A percentile compares a stretch with the other conserved stretches of the same genome.
These are phyloP conservation scores for Thyatira batis DNA, from an alignment of 2,888 invertebrate genomes.

Conservation along the genomic window DNA sequence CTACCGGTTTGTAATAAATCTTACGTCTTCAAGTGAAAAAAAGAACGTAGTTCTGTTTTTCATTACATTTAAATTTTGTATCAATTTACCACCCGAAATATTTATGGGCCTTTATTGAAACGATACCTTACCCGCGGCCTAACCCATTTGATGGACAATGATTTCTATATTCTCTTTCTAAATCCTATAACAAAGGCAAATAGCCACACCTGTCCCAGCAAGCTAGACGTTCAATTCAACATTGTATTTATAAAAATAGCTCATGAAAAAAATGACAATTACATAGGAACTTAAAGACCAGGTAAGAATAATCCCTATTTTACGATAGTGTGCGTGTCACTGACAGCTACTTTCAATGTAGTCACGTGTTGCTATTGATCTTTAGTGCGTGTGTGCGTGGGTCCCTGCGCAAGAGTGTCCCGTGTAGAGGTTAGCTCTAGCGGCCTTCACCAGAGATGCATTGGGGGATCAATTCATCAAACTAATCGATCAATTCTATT, in stretches of 20 bases:
- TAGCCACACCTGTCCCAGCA: constrained; percentile 41
- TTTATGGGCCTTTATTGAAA: too few species aligned
- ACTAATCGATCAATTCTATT: constrained; percentile 38
- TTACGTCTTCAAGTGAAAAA: too few species aligned
- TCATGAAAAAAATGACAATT: constrained; percentile 61
- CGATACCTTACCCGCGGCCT: too few species aligned
- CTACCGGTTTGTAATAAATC: too few species aligned
- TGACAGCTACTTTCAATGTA: constrained; percentile 43
- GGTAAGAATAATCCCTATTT: constrained; percentile 59
- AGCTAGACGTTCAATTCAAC: constrained; percentile 27
- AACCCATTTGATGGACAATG: too few species aligned
- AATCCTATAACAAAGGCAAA: constrained; percentile 21
- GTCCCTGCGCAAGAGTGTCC: constrained; percentile 68
- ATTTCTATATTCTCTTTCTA: background rate
- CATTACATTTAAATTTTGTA: too few species aligned
- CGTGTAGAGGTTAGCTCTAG: constrained; percentile 67
- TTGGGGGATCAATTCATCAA: constrained; percentile 65
- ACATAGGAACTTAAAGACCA: constrained; percentile 49
- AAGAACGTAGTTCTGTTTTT: too few species aligned
- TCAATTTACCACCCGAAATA: too few species aligned
- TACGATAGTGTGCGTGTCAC: constrained; percentile 38
- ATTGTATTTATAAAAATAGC: constrained; percentile 54
- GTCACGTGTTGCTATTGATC: constrained; percentile 37
- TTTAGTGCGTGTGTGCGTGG: constrained; percentile 50
- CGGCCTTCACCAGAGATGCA: constrained; percentile 81